A percentile compares a stretch with the other conserved stretches of the same genome.
phyloP scores from a whole-genome alignment of 2,888 invertebrate species.

The Ochlodes sylvanus region DNA sequence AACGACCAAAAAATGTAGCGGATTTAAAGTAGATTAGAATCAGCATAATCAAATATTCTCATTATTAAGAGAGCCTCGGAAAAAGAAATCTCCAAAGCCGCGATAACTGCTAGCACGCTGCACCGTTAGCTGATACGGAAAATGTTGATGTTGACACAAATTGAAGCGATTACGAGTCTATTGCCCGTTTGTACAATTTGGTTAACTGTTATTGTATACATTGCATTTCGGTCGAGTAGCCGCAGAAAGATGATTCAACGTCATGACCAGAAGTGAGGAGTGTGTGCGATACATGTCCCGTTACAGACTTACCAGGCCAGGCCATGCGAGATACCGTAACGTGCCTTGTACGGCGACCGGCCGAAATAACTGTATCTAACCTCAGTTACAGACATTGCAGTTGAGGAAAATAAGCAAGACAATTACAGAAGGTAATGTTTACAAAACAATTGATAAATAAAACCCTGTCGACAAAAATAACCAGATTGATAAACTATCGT shows the following conservation, averaged over 20 bases:
- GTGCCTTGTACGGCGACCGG: constrained; percentile 63
- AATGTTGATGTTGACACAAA: constrained; percentile 31
- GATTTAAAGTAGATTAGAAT: not conserved
- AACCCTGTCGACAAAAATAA: no score
- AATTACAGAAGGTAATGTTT: no score
- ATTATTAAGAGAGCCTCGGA: not conserved
- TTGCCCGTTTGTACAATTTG: constrained; percentile 27
- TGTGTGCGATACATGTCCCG: constrained; percentile 48
- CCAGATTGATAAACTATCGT: no score
- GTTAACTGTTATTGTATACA: constrained; percentile 39
- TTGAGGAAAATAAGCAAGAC: not conserved
- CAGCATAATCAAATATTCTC: not conserved
- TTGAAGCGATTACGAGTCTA: constrained; percentile 28
- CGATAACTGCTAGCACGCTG: not conserved
- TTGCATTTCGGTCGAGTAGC: constrained; percentile 45
- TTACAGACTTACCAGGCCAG: constrained; percentile 61
- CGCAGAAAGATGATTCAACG: constrained; percentile 43
- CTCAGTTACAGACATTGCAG: constrained; percentile 8
- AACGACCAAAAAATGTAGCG: not conserved
- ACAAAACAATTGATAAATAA: no score
- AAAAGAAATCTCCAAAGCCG: constrained; percentile 15
- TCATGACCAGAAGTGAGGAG: constrained; percentile 46
- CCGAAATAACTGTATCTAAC: constrained; percentile 77
- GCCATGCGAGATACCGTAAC: constrained; percentile 71
- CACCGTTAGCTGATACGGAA: constrained; percentile 10